These are phyloP conservation scores for Cephus spinipes DNA, from an alignment of 2,888 invertebrate species.

Conservation along the genomic window DNA sequence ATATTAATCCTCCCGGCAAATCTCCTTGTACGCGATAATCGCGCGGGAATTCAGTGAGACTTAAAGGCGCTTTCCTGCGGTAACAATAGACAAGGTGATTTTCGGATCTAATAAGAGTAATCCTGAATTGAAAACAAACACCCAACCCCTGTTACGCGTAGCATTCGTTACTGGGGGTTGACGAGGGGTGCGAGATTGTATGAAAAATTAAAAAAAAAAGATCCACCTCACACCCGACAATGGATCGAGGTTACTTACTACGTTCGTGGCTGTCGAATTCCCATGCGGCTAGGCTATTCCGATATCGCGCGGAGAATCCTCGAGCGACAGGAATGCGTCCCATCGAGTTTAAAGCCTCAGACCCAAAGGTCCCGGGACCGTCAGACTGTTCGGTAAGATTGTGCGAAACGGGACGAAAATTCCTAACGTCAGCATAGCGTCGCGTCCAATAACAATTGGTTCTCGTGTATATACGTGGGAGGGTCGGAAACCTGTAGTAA, in stretches of 20 bases:
- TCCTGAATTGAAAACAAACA: not conserved
- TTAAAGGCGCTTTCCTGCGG: not conserved
- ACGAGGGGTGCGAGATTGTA: not conserved
- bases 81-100: not conserved
- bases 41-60: not conserved
- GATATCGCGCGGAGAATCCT: not conserved
- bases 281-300: not conserved
- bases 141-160: not conserved
- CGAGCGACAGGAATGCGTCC: not conserved
- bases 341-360: not conserved
- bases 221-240: not conserved
- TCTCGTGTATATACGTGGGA: not conserved
- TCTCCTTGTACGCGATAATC: not conserved
- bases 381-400: not conserved
- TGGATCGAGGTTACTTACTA: not conserved
- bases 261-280: not conserved
- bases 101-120: not conserved
- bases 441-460: not conserved
- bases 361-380: not conserved
- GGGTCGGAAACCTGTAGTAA: not conserved
- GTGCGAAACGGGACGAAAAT: not conserved
- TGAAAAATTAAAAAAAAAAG: not conserved
- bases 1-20: not conserved
- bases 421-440: not conserved
- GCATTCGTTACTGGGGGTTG: not conserved